Base-by-base conservation (phyloP, 2,113 vertebrate genomes). In the Hippolais icterina region DNA sequence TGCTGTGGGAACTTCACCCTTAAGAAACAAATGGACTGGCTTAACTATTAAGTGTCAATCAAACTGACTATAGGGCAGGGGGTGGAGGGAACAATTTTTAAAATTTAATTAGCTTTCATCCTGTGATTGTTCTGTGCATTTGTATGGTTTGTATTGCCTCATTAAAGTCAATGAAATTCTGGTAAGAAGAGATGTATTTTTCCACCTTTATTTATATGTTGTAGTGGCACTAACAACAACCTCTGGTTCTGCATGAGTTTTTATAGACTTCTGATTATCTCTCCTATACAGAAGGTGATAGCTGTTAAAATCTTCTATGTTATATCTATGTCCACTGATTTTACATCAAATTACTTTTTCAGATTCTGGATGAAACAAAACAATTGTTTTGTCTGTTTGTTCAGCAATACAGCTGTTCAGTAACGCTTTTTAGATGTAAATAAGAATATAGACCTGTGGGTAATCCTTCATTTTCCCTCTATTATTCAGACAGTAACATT, bases 31-130 rank as follows among this genome's bases (percentile, higher is more conserved):
- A 97, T 96, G 96, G 90, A 84, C 84, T 83, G 88, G 94, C 96
- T 98, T 97, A 98, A 97, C 97, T 98, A 96, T 88, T 91, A 96
- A 95, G 90, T 96, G 98, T 98, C 98, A 98, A 90, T 98, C 98
- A 98, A 93, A 92, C 68, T 71, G 91, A 77, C 94, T 97, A 64
- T 46, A 79, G 54, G 31, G 42, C 0, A 14, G 54, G 37, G n/a
- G 35, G 10, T 18, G 52, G 53, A 33, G 63, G 33, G 61, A 27
- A 49, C 11, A 86, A 76, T 93, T 97, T 94, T 44, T 56, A 60
- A 80, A 93, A 94, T 90, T 94, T 97, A 97, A 97, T 98, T 97
- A 96, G 71, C 68, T 87, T 74, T 95, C 81, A 89, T 94, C 82
- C 90, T 94, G 57, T 70, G 83, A 97, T 95, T 50, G 1, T 86